These are phyloP conservation scores for Oppia nitens DNA, from an alignment of 1,140 invertebrate species.

Conservation along the genomic window DNA sequence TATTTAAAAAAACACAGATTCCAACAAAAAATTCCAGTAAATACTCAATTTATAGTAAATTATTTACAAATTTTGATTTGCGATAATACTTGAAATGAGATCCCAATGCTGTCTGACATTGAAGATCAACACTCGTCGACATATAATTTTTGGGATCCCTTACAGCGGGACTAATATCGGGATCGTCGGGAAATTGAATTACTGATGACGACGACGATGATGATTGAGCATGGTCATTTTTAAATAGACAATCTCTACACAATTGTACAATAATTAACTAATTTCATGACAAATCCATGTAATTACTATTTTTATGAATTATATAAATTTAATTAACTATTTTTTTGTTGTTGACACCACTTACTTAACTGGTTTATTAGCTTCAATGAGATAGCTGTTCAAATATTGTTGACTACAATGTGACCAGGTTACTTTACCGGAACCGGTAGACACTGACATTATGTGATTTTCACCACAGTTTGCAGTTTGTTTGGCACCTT, in stretches of 20 bases:
- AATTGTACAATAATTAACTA: neutral
- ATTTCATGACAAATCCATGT: too few relatives aligned
- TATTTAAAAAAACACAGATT: neutral
- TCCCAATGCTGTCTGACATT: neutral
- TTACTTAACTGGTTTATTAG: neutral
- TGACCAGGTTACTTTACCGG: neutral
- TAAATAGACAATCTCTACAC: neutral
- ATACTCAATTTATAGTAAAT: neutral
- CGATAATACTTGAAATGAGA: neutral
- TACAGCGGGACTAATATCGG: too few relatives aligned
- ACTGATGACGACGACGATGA: too few relatives aligned
- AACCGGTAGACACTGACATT: neutral
- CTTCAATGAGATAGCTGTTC: neutral
- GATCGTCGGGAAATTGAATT: too few relatives aligned
- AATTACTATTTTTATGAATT: neutral
- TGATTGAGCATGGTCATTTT: neutral
- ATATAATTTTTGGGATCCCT: too few relatives aligned
- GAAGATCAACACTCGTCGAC: too few relatives aligned
- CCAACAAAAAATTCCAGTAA: neutral
- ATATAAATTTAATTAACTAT: neutral
- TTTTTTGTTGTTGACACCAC: neutral
- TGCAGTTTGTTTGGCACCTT: too few relatives aligned
- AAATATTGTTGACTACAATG: neutral
- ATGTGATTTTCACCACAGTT: neutral
- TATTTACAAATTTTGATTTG: neutral